Evolutionary conservation across 1,140 invertebrate genomes (phyloP), one percentile per base, ranked within the genome.

Genomic region (Semibalanus balanoides): DNA sequence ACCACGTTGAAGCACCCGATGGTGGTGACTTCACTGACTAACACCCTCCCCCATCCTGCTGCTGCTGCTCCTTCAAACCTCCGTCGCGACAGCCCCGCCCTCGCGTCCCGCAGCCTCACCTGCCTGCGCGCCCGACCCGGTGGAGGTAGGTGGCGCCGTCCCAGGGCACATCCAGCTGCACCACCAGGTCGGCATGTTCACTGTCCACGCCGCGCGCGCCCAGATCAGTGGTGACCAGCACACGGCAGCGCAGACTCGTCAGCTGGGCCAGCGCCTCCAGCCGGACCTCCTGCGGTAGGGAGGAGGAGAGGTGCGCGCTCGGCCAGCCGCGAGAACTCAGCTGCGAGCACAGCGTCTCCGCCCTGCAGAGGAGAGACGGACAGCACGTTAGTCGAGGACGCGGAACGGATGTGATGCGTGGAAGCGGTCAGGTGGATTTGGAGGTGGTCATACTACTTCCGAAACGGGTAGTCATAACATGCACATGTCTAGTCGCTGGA

Each of bases 81-180:
- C n/a, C n/a, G n/a, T n/a, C n/a, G n/a, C n/a, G n/a, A n/a, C n/a
- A n/a, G n/a, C n/a, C n/a, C n/a, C n/a, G n/a, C n/a, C n/a, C n/a
- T n/a, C n/a, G n/a, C n/a, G 5, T 17, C 35, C 35, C 75, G 79
- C 81, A 79, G 0, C 93, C 93, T 86, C 90, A 99, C 79, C 97
- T 86, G 0, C 96, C 97, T 75, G 95, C 94, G 80, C 96, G 87
- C 11, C 97, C 97, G 82, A 97, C 95, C 82, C 97, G 87, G 85
- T 99, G 97, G 77, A 99, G 87, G 87, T 98, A 99, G 3, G 93
- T 97, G 76, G 93, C 89, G 80, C 88, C 86, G 82, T 95, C 90
- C 74, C 80, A 81, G 0, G 97, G 94, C 70, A 92, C 82, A 83
- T 98, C 96, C 80, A 98, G 87, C 84, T 98, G 98, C 19, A 99